Base-by-base conservation (phyloP, 2,113 vertebrate genomes). In the Mesoclemmys tuberculata region DNA sequence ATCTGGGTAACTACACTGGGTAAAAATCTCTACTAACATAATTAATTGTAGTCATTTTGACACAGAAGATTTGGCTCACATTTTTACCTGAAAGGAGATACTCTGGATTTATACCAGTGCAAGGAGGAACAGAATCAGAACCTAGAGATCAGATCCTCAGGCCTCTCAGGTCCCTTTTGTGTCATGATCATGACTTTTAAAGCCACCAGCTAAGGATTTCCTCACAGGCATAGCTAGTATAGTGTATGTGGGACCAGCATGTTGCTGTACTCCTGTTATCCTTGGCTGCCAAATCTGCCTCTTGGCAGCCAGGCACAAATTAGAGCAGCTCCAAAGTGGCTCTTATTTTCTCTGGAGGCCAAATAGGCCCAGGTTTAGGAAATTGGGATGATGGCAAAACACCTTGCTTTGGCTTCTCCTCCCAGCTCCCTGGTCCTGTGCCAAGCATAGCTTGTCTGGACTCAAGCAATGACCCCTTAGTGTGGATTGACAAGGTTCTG, bases 241-340 rank as follows among this genome's bases (percentile, higher is more conserved):
- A 79, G 56, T 52, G 90, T 38, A 68, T 0, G 0, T 13, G 0
- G 2, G 1, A 29, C 48, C 85, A 79, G n/a, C 80, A 6, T 71
- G 49, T 24, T 85, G 24, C 89, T 90, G 49, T 46, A 54, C 31
- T 54, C 78, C 79, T 56, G 31, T 16, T 81, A 38, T 92, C 56
- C 56, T 80, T 3, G 5, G 54, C 93, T 82, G 81, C 64, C 95
- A 80, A 86, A 84, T 31, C 19, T 0, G 3, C 56, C 64, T 90
- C 56, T 61, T 5, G 88, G 79, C 51, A 90, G 87, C 58, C 2
- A 27, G 1, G 77, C 51, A 87, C 84, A 86, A 38, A 93, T 58
- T 48, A 87, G 68, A 92, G 82, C 29, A 90, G 82, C 84, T 87
- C 81, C 41, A 93, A 91, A 86, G 90, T 91, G n/a, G 83, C 55